phyloP scores from a whole-genome alignment of 2,888 invertebrate species.

The Alcis repandata region DNA sequence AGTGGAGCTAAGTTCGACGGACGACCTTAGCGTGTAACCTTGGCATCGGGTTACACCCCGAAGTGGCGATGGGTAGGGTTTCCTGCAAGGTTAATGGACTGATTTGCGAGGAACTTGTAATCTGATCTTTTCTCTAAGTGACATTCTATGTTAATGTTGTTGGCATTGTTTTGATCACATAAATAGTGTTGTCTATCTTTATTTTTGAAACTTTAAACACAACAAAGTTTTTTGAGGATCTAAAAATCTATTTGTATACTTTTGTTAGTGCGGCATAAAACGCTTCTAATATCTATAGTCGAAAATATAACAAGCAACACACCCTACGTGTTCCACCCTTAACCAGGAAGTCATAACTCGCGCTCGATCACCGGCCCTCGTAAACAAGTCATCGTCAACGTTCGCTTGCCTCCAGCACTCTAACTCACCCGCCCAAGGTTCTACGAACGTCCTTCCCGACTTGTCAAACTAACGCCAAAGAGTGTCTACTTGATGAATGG shows the following conservation, averaged over 20 bases:
- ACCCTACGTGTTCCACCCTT: background rate
- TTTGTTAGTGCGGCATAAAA: too few species aligned
- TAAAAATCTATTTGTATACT: too few species aligned
- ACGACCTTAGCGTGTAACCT: constrained; percentile 74
- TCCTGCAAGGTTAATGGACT: constrained; percentile 41
- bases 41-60: constrained; percentile 59
- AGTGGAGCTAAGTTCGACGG: constrained; percentile 65
- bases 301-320: background rate
- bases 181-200: background rate
- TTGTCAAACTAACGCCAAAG: constrained; percentile 67
- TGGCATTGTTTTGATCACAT: background rate
- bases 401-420: constrained; percentile 52
- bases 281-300: background rate
- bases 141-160: background rate
- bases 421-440: constrained; percentile 58
- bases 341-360: constrained; percentile 22
- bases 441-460: constrained; percentile 70
- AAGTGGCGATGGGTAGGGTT: constrained; percentile 42
- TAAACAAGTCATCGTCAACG: constrained; percentile 43
- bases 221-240: too few species aligned
- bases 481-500: constrained; percentile 38
- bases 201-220: too few species aligned
- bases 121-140: constrained; percentile 13
- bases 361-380: constrained; percentile 36
- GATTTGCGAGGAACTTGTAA: constrained; percentile 20